Percentiles rank a stretch among this genome's conserved stretches.
These are phyloP conservation scores for Taphrorychus bicolor DNA, from an alignment of 2,888 invertebrate species.

Conservation along the genomic window DNA sequence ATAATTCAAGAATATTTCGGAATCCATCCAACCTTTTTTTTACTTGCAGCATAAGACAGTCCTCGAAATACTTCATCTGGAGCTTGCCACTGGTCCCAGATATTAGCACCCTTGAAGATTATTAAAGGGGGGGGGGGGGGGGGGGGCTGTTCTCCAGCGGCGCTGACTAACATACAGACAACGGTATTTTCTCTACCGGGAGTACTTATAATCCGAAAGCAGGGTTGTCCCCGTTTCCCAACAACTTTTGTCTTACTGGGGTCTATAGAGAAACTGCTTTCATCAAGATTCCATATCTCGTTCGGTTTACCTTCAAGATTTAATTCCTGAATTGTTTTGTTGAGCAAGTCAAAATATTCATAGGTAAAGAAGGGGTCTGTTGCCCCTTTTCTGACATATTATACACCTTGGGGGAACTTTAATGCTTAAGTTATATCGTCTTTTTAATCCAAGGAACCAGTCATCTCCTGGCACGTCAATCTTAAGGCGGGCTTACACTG, in stretches of 20 bases:
- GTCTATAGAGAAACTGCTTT: constrained; percentile 38
- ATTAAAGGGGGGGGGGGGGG: too few relatives aligned
- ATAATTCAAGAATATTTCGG: constrained; percentile 48
- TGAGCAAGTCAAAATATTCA: neutral
- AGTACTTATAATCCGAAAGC: constrained; percentile 23
- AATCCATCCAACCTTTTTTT: constrained; percentile 51
- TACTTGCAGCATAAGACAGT: constrained; percentile 49
- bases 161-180: constrained; percentile 45
- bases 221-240: constrained; percentile 20
- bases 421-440: neutral
- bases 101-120: constrained; percentile 51
- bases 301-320: neutral
- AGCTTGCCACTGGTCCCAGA: constrained; percentile 54
- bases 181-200: constrained; percentile 50
- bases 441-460: neutral
- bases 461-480: neutral
- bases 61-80: constrained; percentile 45
- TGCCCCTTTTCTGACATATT: neutral
- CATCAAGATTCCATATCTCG: constrained; percentile 32
- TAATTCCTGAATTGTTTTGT: neutral
- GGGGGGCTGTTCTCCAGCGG: constrained; percentile 49
- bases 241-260: constrained; percentile 36
- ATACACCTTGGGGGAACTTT: neutral
- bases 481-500: too few relatives aligned
- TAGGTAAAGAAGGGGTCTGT: neutral